Evolutionary conservation across 2,797 vertebrate genomes (phyloP).

Genomic region (Phyllotis vaccarum): DNA sequence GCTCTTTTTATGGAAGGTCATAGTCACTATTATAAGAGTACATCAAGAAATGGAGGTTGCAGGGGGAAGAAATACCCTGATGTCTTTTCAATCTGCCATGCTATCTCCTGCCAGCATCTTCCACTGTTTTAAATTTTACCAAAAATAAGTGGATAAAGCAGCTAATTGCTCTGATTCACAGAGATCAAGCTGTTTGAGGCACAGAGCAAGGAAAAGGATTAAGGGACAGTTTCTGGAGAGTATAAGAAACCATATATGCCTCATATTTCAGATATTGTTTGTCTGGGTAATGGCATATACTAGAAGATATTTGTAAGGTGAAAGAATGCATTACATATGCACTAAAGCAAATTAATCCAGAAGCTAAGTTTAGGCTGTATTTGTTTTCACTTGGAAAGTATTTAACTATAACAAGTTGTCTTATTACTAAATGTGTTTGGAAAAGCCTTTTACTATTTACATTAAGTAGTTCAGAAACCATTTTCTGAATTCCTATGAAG

Average conservation of each 20-base stretch:
- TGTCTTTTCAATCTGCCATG: background rate
- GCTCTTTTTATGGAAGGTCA: background rate
- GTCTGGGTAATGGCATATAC: background rate
- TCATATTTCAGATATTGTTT: background rate
- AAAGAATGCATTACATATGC: constrained; percentile 15
- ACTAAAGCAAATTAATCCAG: constrained; percentile 17
- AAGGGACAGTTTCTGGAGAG: background rate
- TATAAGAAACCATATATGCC: background rate
- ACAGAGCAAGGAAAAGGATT: background rate
- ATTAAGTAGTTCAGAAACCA: constrained; percentile 38
- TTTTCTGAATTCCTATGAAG: constrained; percentile 44
- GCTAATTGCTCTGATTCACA: background rate
- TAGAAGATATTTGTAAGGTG: background rate
- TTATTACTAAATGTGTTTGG: constrained; percentile 31
- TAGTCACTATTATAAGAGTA: background rate
- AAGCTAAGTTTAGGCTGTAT: background rate
- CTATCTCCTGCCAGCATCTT: background rate
- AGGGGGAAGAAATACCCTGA: background rate
- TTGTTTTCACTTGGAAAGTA: constrained; percentile 16
- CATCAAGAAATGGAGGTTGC: background rate
- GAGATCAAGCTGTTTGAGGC: background rate
- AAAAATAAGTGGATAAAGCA: background rate
- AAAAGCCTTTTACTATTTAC: constrained; percentile 13
- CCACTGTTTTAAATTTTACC: background rate
- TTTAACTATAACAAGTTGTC: background rate